Evolutionary conservation across 2,113 vertebrate genomes (phyloP).

Genomic region (Xenopus laevis): DNA sequence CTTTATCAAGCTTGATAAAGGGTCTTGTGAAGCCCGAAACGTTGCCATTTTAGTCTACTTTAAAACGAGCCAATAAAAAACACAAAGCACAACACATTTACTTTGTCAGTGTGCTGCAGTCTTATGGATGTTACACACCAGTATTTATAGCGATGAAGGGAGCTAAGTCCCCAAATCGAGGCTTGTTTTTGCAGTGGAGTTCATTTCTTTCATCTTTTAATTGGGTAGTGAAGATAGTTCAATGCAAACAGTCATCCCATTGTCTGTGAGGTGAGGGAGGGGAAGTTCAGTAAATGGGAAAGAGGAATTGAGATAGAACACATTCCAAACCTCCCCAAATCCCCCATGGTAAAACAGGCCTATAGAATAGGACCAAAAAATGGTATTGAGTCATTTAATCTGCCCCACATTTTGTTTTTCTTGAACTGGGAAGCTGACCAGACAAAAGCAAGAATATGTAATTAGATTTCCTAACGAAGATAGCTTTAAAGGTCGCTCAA

Average conservation of each 20-base stretch:
- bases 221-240: constrained; percentile 7
- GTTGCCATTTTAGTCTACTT: too few relatives aligned
- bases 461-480: background rate
- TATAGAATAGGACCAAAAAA: background rate
- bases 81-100: too few relatives aligned
- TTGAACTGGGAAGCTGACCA: background rate
- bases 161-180: background rate
- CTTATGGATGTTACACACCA: too few relatives aligned
- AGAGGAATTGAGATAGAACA: constrained; percentile 17
- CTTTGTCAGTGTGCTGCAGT: too few relatives aligned
- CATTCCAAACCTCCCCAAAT: constrained; percentile 1
- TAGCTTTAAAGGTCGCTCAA: background rate
- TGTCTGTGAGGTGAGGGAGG: constrained; percentile 12
- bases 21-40: too few relatives aligned
- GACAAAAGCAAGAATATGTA: background rate
- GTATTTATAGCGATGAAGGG: background rate
- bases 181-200: background rate
- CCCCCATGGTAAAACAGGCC: background rate
- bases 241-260: constrained; percentile 6
- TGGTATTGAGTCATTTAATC: background rate
- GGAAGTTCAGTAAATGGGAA: background rate
- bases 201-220: constrained; percentile 20
- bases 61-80: too few relatives aligned
- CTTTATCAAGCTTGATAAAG: too few relatives aligned
- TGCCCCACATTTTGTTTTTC: background rate